phyloP scores from a whole-genome alignment of 2,888 invertebrate species.

The Chalcosyrphus nemorum region DNA sequence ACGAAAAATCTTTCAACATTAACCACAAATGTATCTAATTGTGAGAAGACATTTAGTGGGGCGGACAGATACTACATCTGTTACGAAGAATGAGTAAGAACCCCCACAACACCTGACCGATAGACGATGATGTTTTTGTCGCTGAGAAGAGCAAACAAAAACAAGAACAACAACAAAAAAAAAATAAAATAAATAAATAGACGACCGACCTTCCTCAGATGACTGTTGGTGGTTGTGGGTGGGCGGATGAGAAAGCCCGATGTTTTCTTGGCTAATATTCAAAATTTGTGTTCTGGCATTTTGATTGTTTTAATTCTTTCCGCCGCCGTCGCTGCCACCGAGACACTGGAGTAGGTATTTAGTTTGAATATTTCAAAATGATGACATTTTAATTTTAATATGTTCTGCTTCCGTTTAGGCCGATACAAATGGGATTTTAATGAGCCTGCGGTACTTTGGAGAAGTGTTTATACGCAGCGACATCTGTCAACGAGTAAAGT shows the following conservation, averaged over 20 bases:
- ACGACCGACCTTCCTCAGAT: neutral
- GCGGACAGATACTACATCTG: neutral
- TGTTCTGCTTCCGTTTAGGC: slow-evolving; percentile 14
- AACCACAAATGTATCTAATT: neutral
- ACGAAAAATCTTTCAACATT: too few relatives aligned
- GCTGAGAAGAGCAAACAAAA: neutral
- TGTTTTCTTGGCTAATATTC: slow-evolving; percentile 30
- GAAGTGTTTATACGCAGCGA: slow-evolving; percentile 1
- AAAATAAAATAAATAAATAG: neutral
- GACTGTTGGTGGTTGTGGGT: neutral
- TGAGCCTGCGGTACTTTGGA: slow-evolving; percentile 1
- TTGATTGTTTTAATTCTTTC: slow-evolving; percentile 3
- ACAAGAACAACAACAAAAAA: too few relatives aligned
- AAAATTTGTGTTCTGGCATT: slow-evolving; percentile 1
- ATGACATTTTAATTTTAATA: slow-evolving; percentile 46
- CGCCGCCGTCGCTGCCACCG: neutral
- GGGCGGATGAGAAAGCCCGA: neutral
- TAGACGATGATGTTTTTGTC: neutral
- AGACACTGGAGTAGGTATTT: slow-evolving; percentile 11
- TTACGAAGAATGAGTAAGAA: slow-evolving; percentile 16
- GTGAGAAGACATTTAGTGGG: neutral
- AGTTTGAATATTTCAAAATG: slow-evolving; percentile 16
- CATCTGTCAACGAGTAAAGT: neutral
- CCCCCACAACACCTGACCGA: slow-evolving; percentile 14
- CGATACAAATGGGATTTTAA: slow-evolving; percentile 41